A percentile compares a stretch with the other conserved stretches of the same genome.
phyloP scores from a whole-genome alignment of 2,888 invertebrate genomes.

The Tetrapedia diversipes region DNA sequence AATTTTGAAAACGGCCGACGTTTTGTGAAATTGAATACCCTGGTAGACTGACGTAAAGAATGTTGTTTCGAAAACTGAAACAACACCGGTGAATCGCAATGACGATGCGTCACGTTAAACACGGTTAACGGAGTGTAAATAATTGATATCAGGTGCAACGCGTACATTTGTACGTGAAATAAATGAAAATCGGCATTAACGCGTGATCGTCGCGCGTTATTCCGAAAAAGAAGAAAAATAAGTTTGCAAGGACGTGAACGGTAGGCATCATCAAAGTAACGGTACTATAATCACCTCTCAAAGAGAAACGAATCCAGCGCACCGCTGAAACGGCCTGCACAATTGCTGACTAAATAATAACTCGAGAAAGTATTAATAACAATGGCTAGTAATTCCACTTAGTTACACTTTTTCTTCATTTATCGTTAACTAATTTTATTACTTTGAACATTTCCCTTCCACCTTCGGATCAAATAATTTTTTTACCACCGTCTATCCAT shows the following conservation, averaged over 20 bases:
- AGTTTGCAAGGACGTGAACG: slow-evolving; percentile 44
- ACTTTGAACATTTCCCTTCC: no score
- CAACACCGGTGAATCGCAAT: neutral
- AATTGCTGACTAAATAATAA: neutral
- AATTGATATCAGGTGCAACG: neutral
- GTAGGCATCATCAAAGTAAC: slow-evolving; percentile 40
- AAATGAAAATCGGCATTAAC: slow-evolving; percentile 2
- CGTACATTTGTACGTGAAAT: slow-evolving; percentile 3
- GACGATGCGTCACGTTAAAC: neutral
- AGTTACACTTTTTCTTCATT: neutral
- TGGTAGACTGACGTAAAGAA: neutral
- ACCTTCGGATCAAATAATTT: no score
- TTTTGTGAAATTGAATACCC: neutral
- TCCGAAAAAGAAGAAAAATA: slow-evolving; percentile 43
- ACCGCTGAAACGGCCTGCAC: neutral
- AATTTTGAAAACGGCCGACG: neutral
- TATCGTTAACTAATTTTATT: neutral
- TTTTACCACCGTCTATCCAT: no score
- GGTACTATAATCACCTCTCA: slow-evolving; percentile 30
- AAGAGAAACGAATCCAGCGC: slow-evolving; percentile 5
- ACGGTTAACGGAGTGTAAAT: slow-evolving; percentile 5
- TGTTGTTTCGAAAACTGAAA: neutral
- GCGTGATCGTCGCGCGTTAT: slow-evolving; percentile 3
- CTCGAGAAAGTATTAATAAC: neutral
- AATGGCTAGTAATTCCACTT: no score